Evolutionary conservation across 2,113 vertebrate genomes (phyloP), one percentile per base, ranked within the genome.

Genomic region (Tachycineta bicolor): DNA sequence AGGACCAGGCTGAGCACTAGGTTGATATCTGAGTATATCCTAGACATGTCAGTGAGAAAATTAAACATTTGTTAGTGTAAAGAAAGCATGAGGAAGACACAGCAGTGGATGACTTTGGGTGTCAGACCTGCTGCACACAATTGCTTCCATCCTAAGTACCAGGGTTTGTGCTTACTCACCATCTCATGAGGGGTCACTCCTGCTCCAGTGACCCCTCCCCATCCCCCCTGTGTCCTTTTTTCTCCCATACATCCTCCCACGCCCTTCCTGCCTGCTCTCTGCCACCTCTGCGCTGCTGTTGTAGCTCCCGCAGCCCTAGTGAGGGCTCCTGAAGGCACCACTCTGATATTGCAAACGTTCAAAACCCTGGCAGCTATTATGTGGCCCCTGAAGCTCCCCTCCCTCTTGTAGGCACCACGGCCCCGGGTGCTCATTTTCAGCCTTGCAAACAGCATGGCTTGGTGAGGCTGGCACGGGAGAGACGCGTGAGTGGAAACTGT

Each of bases 371-470:
- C 46, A 81, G 59, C 58, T 65, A 11, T 24, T 33, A 22, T 1
- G 19, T 31, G 46, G 26, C 58, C 10, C 29, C 46, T 11, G 14
- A 64, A 39, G 14, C 24, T 52, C 47, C 20, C 50, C 19, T 5
- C 3, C 6, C 50, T 74, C 50, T 24, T n/a, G 56, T 8, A 87
- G 49, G 78, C 63, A 52, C 12, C 18, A 18, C 31, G 71, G 67
- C 33, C 82, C 39, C 74, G 82, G 49, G 21, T n/a, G 62, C 53
- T 95, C 67, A 33, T 80, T 94, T 93, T 29, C 92, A 95, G 90
- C 44, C 78, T 41, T 44, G 34, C 31, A 78, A 79, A 52, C 37
- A 49, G 24, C 5, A 37, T 2, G 7, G 67, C 46, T 81, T 65
- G 80, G 49, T 75, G 75, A 74, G 75, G 33, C 58, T 88, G 89